Percentiles rank a stretch among this genome's conserved stretches.
These are phyloP conservation scores for Halocaridina rubra DNA, from an alignment of 2,888 invertebrate species.

Conservation along the genomic window DNA sequence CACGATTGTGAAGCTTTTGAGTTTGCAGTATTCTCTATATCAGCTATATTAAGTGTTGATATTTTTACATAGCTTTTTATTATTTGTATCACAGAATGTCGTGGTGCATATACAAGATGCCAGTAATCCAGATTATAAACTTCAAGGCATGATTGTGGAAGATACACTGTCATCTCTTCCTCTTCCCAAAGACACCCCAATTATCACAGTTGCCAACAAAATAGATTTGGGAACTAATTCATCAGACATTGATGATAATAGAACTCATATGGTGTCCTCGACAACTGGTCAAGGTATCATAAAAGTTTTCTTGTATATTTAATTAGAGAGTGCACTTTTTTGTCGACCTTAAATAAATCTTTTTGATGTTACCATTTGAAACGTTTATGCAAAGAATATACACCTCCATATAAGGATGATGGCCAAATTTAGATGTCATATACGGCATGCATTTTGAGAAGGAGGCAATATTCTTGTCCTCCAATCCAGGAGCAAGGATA, in stretches of 20 bases:
- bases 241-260: background rate
- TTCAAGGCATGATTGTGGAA: slow-evolving; percentile 79
- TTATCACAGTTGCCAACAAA: slow-evolving; percentile 83
- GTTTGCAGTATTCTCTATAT: no score
- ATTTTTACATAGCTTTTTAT: no score
- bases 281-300: slow-evolving; percentile 29
- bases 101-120: slow-evolving; percentile 83
- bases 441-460: background rate
- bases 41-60: no score
- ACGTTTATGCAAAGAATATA: no score
- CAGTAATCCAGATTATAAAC: slow-evolving; percentile 78
- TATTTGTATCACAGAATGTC: no score
- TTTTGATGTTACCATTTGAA: background rate
- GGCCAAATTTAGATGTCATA: background rate
- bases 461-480: no score
- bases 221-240: slow-evolving; percentile 72
- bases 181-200: slow-evolving; percentile 69
- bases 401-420: no score
- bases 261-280: slow-evolving; percentile 18
- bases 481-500: no score
- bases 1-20: no score
- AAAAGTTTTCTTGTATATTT: background rate
- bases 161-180: slow-evolving; percentile 75
- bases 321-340: background rate
- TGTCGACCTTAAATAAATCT: background rate